A percentile compares a stretch with the other conserved stretches of the same genome.
phyloP scores from a whole-genome alignment of 2,888 invertebrate species.

The Drosophila anomelani region DNA sequence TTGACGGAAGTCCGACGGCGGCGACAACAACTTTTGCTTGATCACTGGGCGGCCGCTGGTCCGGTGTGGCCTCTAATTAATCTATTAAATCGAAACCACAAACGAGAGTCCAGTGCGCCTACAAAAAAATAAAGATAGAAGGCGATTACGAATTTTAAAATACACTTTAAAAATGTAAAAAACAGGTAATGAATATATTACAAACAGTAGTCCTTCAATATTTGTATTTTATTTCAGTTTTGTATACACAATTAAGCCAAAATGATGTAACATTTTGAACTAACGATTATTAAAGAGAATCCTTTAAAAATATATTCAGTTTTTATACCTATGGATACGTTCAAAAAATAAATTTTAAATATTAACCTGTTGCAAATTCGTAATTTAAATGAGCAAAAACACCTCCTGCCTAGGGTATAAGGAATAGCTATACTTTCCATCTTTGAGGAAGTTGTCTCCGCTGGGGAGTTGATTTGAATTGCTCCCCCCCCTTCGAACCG shows the following conservation, averaged over 20 bases:
- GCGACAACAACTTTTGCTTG: constrained; percentile 76
- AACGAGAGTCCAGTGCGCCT: constrained; percentile 66
- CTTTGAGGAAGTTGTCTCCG: constrained; percentile 71
- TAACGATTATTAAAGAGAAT: too few species aligned
- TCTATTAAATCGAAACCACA: constrained; percentile 77
- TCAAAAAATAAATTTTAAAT: background rate
- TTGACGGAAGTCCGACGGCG: constrained; percentile 73
- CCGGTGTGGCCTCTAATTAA: constrained; percentile 71
- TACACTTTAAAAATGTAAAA: background rate
- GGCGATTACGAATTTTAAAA: background rate
- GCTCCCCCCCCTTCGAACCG: constrained; percentile 13
- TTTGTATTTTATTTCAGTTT: background rate
- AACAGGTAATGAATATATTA: too few species aligned
- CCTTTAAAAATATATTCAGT: background rate
- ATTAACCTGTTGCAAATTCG: background rate
- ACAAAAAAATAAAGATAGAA: constrained; percentile 46
- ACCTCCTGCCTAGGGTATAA: background rate
- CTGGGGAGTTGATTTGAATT: constrained; percentile 44
- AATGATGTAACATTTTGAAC: too few species aligned
- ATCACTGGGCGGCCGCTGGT: constrained; percentile 76
- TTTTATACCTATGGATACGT: background rate
- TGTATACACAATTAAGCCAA: too few species aligned
- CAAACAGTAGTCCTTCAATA: background rate
- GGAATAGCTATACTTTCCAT: constrained; percentile 53
- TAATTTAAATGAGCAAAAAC: background rate